Conservation (phyloP, 2,113 vertebrate species). For the Ascaphus truei region DNA sequence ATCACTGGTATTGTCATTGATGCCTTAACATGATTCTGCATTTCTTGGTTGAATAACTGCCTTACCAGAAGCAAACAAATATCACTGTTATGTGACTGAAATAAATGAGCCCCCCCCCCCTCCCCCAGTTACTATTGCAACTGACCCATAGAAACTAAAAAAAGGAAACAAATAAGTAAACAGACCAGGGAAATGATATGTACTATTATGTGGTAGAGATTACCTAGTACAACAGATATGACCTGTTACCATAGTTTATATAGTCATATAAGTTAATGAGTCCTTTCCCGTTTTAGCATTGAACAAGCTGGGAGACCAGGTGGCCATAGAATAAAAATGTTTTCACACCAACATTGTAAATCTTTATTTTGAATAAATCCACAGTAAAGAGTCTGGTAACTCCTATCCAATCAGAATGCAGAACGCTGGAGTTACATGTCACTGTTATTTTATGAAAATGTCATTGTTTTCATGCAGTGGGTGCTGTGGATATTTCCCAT, state of each 20-base stretch:
- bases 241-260: too few relatives aligned
- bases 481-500: background rate
- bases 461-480: slow-evolving; percentile 52
- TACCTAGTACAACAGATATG: too few relatives aligned
- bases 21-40: slow-evolving; percentile 88
- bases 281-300: too few relatives aligned
- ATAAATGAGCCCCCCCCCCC: background rate
- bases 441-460: slow-evolving; percentile 41
- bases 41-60: slow-evolving; percentile 77
- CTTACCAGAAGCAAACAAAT: background rate
- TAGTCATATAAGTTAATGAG: too few relatives aligned
- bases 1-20: slow-evolving; percentile 21
- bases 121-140: too few relatives aligned
- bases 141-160: too few relatives aligned
- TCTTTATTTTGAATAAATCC: background rate
- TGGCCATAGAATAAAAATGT: too few relatives aligned
- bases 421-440: slow-evolving; percentile 65
- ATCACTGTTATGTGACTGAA: background rate
- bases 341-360: too few relatives aligned
- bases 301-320: too few relatives aligned
- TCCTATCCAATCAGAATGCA: slow-evolving; percentile 90
- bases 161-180: too few relatives aligned
- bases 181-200: too few relatives aligned
- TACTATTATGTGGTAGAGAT: too few relatives aligned
- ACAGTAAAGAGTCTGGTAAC: slow-evolving; percentile 24